phyloP scores from a whole-genome alignment of 2,113 vertebrate species.

The Bombycilla garrulus region DNA sequence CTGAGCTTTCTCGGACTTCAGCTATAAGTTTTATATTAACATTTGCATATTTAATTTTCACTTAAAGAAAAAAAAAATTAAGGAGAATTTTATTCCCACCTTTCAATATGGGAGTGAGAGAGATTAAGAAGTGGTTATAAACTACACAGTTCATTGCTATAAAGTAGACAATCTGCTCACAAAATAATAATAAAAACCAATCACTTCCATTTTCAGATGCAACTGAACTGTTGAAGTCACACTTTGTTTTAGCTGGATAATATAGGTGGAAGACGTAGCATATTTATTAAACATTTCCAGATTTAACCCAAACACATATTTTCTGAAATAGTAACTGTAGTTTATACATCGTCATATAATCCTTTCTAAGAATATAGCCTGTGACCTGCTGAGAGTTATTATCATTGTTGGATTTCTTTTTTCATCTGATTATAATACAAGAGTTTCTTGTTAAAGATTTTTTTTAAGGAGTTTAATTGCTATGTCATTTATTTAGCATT shows the following conservation, averaged over 20 bases:
- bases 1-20: not conserved
- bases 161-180: not conserved
- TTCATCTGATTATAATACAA: not conserved
- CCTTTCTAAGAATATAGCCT: not conserved
- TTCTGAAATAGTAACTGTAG: not conserved
- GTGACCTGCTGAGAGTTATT: not conserved
- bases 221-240: not conserved
- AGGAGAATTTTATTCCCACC: not conserved
- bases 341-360: not conserved
- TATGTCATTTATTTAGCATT: not conserved
- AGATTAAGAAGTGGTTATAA: not conserved
- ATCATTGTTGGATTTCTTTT: not conserved
- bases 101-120: not conserved
- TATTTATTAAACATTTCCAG: not conserved
- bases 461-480: not conserved
- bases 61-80: not conserved
- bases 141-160: not conserved
- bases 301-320: not conserved
- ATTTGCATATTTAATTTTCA: not conserved
- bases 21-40: not conserved
- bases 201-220: not conserved
- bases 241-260: not conserved
- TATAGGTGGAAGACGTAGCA: not conserved
- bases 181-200: not conserved
- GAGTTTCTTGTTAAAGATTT: not conserved